A percentile compares a stretch with the other conserved stretches of the same genome.
These are phyloP conservation scores for Drosophila kanapiae DNA, from an alignment of 1,140 invertebrate species.

Conservation along the genomic window DNA sequence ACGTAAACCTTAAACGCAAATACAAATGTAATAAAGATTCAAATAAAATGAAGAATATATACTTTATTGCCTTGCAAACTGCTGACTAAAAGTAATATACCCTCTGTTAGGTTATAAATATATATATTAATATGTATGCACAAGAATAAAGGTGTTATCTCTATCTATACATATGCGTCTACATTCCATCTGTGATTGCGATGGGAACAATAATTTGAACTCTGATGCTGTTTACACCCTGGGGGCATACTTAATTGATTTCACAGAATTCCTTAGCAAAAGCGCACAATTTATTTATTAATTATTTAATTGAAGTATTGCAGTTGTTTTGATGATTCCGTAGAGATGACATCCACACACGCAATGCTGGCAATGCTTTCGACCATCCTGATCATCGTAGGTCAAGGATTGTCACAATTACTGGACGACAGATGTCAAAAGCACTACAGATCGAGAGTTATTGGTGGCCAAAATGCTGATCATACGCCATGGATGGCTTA, in stretches of 20 bases:
- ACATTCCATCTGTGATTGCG: background rate
- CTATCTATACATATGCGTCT: background rate
- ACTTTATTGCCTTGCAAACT: background rate
- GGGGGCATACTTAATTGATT: background rate
- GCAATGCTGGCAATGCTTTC: background rate
- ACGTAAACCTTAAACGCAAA: background rate
- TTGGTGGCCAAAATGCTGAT: slow-evolving; percentile 1
- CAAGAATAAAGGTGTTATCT: background rate
- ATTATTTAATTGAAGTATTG: background rate
- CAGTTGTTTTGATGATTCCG: background rate
- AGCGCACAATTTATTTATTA: background rate
- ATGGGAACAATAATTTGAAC: background rate
- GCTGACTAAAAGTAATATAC: too few species aligned
- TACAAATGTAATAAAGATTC: background rate
- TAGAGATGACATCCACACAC: background rate
- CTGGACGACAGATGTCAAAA: background rate
- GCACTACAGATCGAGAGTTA: background rate
- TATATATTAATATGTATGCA: background rate
- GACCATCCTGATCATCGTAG: background rate
- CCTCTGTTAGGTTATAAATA: background rate
- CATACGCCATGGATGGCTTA: slow-evolving; percentile 19
- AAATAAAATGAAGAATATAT: background rate
- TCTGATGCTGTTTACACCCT: background rate
- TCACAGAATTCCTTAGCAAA: background rate
- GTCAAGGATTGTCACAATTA: background rate